Base-by-base conservation (phyloP, 2,113 vertebrate genomes). In the Sorex araneus region DNA sequence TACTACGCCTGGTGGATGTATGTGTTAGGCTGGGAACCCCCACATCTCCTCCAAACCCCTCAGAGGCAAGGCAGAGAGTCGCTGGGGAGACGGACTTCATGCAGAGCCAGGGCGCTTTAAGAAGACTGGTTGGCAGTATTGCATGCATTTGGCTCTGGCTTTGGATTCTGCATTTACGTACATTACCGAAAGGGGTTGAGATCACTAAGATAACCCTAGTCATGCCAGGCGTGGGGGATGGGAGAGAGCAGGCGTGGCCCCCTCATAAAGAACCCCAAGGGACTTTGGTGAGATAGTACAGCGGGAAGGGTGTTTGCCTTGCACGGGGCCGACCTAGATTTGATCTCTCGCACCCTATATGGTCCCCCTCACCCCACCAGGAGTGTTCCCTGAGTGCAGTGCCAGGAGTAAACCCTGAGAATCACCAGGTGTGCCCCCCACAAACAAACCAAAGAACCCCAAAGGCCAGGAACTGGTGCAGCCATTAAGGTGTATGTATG, bases 131-230 rank as follows among this genome's bases (percentile, higher is more conserved):
- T 18, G 19, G 50, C 28, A 5, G 1, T 8, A 8, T 25, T 43
- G 15, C 2, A 3, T 11, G 25, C 19, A 3, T 71, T 90, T 86
- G 45, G 69, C 84, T 54, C 3, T 8, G 27, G 45, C 25, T 85
- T 60, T 76, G 94, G 45, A 16, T 32, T 16, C 28, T n/a, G 4
- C 47, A 23, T 88, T 63, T 25, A 84, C 63, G 88, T 86, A 73
- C 19, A 69, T 32, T 34, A 54, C 60, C 74, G 27, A 77, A 87
- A 93, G 50, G 11, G 11, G 71, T 69, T 47, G 34, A 85, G 64
- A 21, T 21, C 32, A 12, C 70, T 86, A 81, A 86, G 91, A 71
- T 64, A 71, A 89, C 54, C 15, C 36, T 12, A 84, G 40, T 43
- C 32, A 3, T 27, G n/a, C 28, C 18, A 50, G 28, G 89, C 50